Conservation (phyloP, 1,140 invertebrate genomes). For the Zaprionus nigranus region DNA sequence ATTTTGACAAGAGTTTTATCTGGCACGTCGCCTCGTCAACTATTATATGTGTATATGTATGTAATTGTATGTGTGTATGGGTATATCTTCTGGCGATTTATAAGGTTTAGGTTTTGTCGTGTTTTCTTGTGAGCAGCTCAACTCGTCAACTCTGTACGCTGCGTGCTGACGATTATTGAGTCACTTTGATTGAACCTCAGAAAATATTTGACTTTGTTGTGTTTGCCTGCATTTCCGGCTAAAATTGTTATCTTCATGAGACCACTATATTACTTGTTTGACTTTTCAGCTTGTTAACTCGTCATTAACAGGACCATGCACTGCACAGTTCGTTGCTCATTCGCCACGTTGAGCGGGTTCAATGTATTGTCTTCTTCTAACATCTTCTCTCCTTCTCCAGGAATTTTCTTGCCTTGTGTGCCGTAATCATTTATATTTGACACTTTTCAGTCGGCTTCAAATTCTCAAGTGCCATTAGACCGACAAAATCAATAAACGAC, state of each 20-base stretch:
- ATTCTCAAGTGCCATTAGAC: constrained; percentile 70
- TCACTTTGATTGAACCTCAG: constrained; percentile 25
- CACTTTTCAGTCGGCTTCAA: constrained; percentile 38
- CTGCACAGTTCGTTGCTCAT: constrained; percentile 40
- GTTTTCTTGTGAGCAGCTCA: constrained; percentile 37
- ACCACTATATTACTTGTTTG: constrained; percentile 46
- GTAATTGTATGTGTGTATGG: constrained; percentile 35
- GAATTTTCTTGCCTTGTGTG: not conserved
- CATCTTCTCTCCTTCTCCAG: not conserved
- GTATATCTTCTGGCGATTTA: constrained; percentile 66
- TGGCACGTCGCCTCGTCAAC: constrained; percentile 64
- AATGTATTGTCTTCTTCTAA: constrained; percentile 28
- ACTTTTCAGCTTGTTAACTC: constrained; percentile 60
- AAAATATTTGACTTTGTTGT: constrained; percentile 28
- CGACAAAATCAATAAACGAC: constrained; percentile 70
- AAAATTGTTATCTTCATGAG: constrained; percentile 17
- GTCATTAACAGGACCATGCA: constrained; percentile 29
- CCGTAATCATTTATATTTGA: constrained; percentile 39
- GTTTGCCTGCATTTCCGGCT: constrained; percentile 58
- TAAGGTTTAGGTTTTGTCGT: constrained; percentile 77
- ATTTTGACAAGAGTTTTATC: constrained; percentile 80
- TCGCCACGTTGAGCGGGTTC: constrained; percentile 32
- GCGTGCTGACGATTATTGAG: constrained; percentile 36
- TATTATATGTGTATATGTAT: constrained; percentile 20
- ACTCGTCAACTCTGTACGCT: constrained; percentile 22